Evolutionary conservation across 2,888 invertebrate genomes (phyloP).

Genomic region (Caprella mutica): DNA sequence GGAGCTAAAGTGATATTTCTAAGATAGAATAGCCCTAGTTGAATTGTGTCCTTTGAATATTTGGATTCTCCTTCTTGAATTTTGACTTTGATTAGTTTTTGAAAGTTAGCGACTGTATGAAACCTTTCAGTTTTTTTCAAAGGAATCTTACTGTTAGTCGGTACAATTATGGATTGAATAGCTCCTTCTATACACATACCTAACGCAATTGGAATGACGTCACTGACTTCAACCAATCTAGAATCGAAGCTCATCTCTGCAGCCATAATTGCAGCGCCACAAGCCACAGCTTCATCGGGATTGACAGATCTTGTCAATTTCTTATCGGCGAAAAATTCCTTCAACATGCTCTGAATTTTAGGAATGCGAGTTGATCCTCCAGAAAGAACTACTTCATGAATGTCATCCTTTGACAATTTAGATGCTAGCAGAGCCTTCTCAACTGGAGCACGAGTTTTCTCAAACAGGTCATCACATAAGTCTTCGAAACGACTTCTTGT

Average conservation of each 20-base stretch:
- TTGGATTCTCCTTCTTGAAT: too few relatives aligned
- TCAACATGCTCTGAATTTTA: slow-evolving; percentile 55
- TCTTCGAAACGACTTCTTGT: neutral
- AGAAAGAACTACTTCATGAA: slow-evolving; percentile 48
- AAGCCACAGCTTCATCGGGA: slow-evolving; percentile 63
- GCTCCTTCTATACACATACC: too few relatives aligned
- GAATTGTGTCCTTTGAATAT: too few relatives aligned
- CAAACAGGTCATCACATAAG: neutral
- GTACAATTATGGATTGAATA: too few relatives aligned
- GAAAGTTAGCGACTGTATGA: too few relatives aligned
- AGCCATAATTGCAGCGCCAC: slow-evolving; percentile 55
- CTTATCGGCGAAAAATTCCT: slow-evolving; percentile 52
- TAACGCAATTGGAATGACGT: neutral
- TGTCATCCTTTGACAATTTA: slow-evolving; percentile 38
- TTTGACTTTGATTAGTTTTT: too few relatives aligned
- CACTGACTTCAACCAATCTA: neutral
- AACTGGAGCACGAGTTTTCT: neutral
- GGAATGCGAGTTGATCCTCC: slow-evolving; percentile 67
- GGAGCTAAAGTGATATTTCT: too few relatives aligned
- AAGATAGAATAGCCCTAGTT: too few relatives aligned
- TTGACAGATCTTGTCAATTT: slow-evolving; percentile 51
- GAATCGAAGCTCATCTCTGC: slow-evolving; percentile 12
- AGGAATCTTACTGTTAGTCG: too few relatives aligned
- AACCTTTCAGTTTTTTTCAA: too few relatives aligned
- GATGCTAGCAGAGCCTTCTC: slow-evolving; percentile 37